phyloP scores from a whole-genome alignment of 2,888 invertebrate species.

The Philhelius pedissequus region DNA sequence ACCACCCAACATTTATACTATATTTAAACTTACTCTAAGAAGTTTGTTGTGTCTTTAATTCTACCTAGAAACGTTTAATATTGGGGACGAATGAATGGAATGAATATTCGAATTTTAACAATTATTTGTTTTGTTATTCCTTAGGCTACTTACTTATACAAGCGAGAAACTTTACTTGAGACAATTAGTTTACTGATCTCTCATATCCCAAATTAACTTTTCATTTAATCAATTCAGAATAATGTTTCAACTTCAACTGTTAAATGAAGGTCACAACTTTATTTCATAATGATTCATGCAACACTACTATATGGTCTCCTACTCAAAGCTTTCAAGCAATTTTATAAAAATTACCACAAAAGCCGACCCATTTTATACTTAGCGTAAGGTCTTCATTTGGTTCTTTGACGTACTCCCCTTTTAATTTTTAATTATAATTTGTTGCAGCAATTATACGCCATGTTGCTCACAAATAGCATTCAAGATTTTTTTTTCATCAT shows the following conservation, averaged over 20 bases:
- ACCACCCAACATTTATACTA: too few species aligned
- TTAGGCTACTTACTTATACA: too few species aligned
- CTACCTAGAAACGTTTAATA: too few species aligned
- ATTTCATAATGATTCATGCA: neutral
- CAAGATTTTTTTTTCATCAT: constrained; percentile 32
- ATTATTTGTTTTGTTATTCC: too few species aligned
- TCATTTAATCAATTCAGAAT: neutral
- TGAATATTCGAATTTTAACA: too few species aligned
- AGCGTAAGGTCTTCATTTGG: neutral
- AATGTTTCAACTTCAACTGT: neutral
- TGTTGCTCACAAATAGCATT: constrained; percentile 60
- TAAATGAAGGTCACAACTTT: neutral
- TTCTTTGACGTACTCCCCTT: constrained; percentile 58
- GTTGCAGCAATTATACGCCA: constrained; percentile 61
- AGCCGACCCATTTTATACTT: constrained; percentile 45
- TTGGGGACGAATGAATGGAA: too few species aligned
- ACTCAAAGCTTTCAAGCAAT: neutral
- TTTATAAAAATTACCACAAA: constrained; percentile 20
- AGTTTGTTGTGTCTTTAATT: too few species aligned
- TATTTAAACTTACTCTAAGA: too few species aligned
- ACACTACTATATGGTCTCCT: neutral
- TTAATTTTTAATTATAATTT: constrained; percentile 67
- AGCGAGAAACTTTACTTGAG: too few species aligned
- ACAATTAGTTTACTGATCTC: too few species aligned
- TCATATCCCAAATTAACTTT: neutral